Conservation (phyloP, 2,888 invertebrate genomes). For the Ormia ochracea region DNA sequence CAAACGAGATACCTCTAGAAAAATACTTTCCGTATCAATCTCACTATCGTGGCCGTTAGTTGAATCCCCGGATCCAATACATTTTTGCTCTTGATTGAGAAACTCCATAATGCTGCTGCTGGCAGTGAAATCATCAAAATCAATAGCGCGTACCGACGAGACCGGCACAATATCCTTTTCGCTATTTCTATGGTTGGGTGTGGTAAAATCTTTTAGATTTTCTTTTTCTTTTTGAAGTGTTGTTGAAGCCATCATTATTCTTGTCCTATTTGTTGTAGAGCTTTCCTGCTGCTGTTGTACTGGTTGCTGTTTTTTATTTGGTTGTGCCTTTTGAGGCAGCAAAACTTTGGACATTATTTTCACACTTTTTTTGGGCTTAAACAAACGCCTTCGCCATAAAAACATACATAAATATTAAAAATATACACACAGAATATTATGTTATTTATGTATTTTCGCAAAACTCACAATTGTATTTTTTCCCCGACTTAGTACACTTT, state of each 20-base stretch:
- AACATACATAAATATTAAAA: not conserved
- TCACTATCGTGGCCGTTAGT: slow-evolving; percentile 64
- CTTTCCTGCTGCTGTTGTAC: slow-evolving; percentile 34
- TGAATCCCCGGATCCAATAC: slow-evolving; percentile 64
- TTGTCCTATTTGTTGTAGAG: slow-evolving; percentile 10
- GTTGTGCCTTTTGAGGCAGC: slow-evolving; percentile 65
- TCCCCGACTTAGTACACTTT: no score
- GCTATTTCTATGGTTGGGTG: slow-evolving; percentile 29
- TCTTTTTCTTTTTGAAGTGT: slow-evolving; percentile 44
- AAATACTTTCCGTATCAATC: slow-evolving; percentile 82
- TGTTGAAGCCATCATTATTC: slow-evolving; percentile 59
- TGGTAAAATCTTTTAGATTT: slow-evolving; percentile 25
- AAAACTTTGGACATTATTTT: slow-evolving; percentile 70
- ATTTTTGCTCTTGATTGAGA: slow-evolving; percentile 74
- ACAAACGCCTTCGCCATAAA: not conserved
- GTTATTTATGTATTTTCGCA: no score
- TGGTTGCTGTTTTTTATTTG: slow-evolving; percentile 22
- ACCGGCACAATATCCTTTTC: slow-evolving; percentile 16
- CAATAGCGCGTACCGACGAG: slow-evolving; percentile 53
- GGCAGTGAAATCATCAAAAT: slow-evolving; percentile 72
- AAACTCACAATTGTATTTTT: no score
- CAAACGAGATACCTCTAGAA: slow-evolving; percentile 82
- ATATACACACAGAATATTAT: no score
- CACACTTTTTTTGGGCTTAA: not conserved
- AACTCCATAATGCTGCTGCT: slow-evolving; percentile 76